These are phyloP conservation scores for Coptodon rendalli DNA, from an alignment of 2,113 vertebrate genomes.

Conservation along the genomic window DNA sequence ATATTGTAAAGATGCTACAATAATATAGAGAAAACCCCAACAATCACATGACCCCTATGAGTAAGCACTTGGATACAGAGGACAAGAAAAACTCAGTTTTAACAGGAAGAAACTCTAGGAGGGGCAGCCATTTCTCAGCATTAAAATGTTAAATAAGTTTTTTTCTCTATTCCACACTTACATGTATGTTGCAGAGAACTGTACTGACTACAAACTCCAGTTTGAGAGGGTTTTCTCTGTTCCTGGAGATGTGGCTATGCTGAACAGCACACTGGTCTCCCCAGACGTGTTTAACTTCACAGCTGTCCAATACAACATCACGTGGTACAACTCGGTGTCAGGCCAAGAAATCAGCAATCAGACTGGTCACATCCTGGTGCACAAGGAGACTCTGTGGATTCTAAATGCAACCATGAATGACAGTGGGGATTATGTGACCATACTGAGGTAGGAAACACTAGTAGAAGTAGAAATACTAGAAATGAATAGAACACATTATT, in stretches of 20 bases:
- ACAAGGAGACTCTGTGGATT: slow-evolving; percentile 75
- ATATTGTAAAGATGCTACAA: too few relatives aligned
- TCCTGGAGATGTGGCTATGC: slow-evolving; percentile 51
- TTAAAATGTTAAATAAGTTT: background rate
- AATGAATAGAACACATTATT: background rate
- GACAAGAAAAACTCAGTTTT: too few relatives aligned
- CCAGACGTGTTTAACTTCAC: background rate
- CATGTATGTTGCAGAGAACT: slow-evolving; percentile 50
- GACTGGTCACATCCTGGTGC: slow-evolving; percentile 61
- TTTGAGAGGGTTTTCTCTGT: slow-evolving; percentile 55
- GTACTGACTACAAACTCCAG: slow-evolving; percentile 18
- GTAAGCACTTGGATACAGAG: too few relatives aligned
- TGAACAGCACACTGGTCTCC: slow-evolving; percentile 55
- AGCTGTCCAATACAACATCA: slow-evolving; percentile 59
- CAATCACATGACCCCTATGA: too few relatives aligned
- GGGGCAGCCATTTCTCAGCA: background rate
- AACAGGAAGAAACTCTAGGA: too few relatives aligned
- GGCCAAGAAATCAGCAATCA: slow-evolving; percentile 35
- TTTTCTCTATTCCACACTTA: background rate
- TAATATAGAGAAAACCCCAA: too few relatives aligned
- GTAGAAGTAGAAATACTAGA: background rate
- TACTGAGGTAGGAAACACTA: slow-evolving; percentile 59
- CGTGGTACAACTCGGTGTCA: slow-evolving; percentile 74
- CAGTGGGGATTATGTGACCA: slow-evolving; percentile 73
- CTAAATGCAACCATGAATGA: slow-evolving; percentile 70